These are phyloP conservation scores for Sarcophilus harrisii DNA, from an alignment of 2,797 vertebrate species.

Conservation along the genomic window DNA sequence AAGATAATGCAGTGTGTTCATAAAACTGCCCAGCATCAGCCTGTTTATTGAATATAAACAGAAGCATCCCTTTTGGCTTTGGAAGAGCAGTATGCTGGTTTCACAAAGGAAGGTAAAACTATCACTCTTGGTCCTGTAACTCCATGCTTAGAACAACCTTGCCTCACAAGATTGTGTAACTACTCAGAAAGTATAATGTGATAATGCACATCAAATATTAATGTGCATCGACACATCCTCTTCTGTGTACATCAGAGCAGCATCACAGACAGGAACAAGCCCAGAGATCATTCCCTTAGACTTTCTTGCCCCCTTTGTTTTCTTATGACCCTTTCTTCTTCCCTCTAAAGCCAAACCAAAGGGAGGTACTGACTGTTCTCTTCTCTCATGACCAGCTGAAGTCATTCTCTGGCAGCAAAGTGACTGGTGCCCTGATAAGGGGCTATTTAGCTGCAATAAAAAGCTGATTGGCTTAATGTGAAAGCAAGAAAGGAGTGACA, in stretches of 20 bases:
- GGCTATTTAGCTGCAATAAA: conserved; percentile 82
- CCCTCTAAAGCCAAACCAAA: conserved; percentile 24
- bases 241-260: conserved; percentile 80
- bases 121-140: conserved; percentile 37
- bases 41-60: conserved; percentile 47
- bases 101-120: conserved; percentile 57
- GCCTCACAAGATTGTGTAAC: conserved; percentile 81
- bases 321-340: neutral
- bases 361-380: conserved; percentile 47
- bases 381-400: conserved; percentile 57
- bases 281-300: conserved; percentile 30
- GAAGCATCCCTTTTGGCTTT: conserved; percentile 57
- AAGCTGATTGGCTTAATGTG: conserved; percentile 78
- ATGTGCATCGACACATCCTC: conserved; percentile 87
- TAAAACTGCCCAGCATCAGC: conserved; percentile 40
- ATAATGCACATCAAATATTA: conserved; percentile 92
- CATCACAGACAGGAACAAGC: conserved; percentile 66
- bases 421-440: conserved; percentile 69
- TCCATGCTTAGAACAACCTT: conserved; percentile 58
- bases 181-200: conserved; percentile 86
- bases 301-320: conserved; percentile 69
- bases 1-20: conserved; percentile 35
- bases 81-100: conserved; percentile 45
- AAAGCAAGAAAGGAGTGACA: conserved; percentile 80
- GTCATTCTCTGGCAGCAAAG: conserved; percentile 70